Base-by-base conservation (phyloP, 2,888 invertebrate species). In the Hypena proboscidalis region DNA sequence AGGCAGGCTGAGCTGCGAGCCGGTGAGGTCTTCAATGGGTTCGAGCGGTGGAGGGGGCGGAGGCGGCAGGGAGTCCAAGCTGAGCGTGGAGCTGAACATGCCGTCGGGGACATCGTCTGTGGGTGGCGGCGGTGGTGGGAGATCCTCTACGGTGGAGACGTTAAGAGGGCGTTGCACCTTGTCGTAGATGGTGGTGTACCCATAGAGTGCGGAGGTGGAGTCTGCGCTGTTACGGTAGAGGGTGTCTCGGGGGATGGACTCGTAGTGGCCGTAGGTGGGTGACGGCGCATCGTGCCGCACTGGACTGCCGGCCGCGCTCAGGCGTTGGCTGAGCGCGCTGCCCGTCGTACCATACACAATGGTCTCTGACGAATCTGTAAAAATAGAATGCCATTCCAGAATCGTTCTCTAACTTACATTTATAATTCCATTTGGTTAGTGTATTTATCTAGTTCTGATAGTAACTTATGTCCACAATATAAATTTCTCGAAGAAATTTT, bases 61-160 rank as follows among this genome's bases (percentile, higher is more conserved):
- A 0, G 96, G 96, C 0, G 95, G 96, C 45, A 96, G 80, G n/a
- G 95, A 96, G 63, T 96, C 96, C 23, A 96, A 80, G 13, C 96
- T 96, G 6, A 95, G 85, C 7, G 95, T 95, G 0, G 96, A 96
- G 36, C 95, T 93, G 73, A 95, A 94, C 91, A 96, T 93, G 15
- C 75, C 83, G 36, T 85, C 87, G 0, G 77, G 74, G 0, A 74
- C 53, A 20, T 81, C 82, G 19, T 94, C 94, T 1, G 93, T 92
- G 0, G 95, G 95, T 0, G 95, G 96, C 1, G 95, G 95, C 0
- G 95, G 95, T 9, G 94, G 85, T 1, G 94, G 94, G 6, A 92
- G 79, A 5, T 92, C 92, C 36, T 92, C 92, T 0, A 61, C 51
- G 4, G 13, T 75, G 54, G 37, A 85, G 80, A 42, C 81, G 77